Conservation (phyloP, 2,888 invertebrate genomes). For the Mesoligia furuncula region DNA sequence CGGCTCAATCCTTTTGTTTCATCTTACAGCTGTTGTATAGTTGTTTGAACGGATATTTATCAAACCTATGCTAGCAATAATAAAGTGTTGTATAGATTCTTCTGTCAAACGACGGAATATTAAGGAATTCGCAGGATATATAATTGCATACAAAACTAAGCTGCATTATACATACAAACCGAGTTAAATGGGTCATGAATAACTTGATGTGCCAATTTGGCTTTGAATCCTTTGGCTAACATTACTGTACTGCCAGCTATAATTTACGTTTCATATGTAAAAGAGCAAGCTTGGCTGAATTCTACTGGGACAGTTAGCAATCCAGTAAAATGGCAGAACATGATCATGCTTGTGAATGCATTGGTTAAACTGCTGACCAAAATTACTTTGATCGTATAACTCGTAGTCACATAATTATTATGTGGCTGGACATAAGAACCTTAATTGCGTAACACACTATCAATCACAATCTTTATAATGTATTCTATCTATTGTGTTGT, state of each 20-base stretch:
- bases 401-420: background rate
- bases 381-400: background rate
- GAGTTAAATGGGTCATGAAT: conserved; percentile 35
- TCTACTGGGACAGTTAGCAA: conserved; percentile 17
- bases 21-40: background rate
- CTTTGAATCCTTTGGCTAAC: conserved; percentile 57
- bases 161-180: conserved; percentile 18
- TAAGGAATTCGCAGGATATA: background rate
- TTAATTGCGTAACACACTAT: background rate
- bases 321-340: conserved; percentile 18
- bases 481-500: background rate
- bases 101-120: background rate
- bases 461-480: background rate
- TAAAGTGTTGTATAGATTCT: background rate
- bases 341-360: background rate
- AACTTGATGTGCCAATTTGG: conserved; percentile 58
- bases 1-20: background rate
- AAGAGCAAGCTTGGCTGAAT: conserved; percentile 34
- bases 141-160: background rate
- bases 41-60: background rate
- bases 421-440: background rate
- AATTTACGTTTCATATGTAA: conserved; percentile 46
- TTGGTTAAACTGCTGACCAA: background rate
- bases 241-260: conserved; percentile 16
- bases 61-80: background rate